A percentile compares a stretch with the other conserved stretches of the same genome.
Conservation (phyloP, 2,797 vertebrate genomes). For the Falco rusticolus region DNA sequence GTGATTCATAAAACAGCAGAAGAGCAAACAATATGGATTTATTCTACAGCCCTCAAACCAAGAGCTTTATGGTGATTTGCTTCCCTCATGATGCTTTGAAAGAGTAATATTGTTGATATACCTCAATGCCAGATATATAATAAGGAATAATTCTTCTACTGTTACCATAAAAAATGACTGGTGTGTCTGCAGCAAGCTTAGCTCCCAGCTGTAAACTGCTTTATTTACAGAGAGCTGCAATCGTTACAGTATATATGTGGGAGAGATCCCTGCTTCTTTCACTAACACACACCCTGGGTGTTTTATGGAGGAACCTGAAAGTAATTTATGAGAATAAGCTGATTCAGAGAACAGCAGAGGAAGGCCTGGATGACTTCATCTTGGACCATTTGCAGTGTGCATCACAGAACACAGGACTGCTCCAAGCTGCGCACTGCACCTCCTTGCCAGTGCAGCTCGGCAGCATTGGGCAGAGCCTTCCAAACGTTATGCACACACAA, state of each 20-base stretch:
- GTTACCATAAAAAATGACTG: not conserved
- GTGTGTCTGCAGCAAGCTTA: not conserved
- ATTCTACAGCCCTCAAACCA: not conserved
- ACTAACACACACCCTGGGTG: not conserved
- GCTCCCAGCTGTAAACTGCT: not conserved
- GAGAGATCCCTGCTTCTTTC: not conserved
- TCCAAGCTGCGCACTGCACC: not conserved
- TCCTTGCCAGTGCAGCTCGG: fast-evolving
- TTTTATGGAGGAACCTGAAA: not conserved
- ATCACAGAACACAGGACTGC: not conserved
- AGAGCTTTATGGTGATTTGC: not conserved
- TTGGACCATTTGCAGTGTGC: not conserved
- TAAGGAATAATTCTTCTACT: not conserved
- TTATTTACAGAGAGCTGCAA: not conserved
- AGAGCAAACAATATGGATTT: not conserved
- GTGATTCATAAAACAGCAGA: not conserved
- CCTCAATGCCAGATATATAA: not conserved
- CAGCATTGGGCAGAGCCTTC: not conserved
- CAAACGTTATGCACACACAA: fast-evolving
- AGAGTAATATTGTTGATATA: not conserved
- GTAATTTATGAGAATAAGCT: not conserved
- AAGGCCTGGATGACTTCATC: not conserved
- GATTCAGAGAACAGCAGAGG: not conserved
- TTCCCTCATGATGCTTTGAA: not conserved
- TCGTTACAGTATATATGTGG: not conserved